A percentile compares a stretch with the other conserved stretches of the same genome.
phyloP scores from a whole-genome alignment of 2,113 vertebrate genomes.

The Donacobius atricapilla region DNA sequence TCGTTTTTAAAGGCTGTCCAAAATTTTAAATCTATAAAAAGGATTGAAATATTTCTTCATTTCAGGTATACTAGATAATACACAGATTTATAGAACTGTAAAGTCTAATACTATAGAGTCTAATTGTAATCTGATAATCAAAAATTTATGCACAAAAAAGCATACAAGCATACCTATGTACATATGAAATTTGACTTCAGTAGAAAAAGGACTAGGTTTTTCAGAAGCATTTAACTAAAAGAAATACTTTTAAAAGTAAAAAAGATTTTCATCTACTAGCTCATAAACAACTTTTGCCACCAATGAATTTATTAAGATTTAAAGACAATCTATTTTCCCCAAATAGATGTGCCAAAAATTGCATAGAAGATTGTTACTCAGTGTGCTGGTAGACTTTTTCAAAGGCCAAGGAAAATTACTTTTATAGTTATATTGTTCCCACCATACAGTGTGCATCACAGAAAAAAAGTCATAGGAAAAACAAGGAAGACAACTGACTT shows the following conservation, averaged over 20 bases:
- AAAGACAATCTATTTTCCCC: neutral
- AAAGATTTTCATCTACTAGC: neutral
- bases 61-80: neutral
- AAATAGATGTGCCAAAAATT: neutral
- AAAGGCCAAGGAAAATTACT: neutral
- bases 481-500: neutral
- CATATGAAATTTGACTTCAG: neutral
- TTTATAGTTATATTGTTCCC: neutral
- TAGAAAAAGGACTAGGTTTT: neutral
- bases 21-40: neutral
- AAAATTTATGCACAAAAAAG: neutral
- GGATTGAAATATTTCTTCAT: neutral
- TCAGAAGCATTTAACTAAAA: neutral
- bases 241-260: neutral
- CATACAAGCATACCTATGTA: rapidly evolving
- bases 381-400: neutral
- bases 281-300: neutral
- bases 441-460: neutral
- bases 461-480: neutral
- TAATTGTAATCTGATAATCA: neutral
- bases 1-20: neutral
- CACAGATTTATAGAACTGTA: neutral
- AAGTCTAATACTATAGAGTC: neutral
- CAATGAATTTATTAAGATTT: neutral
- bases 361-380: neutral